These are phyloP conservation scores for Mercenaria mercenaria DNA, from an alignment of 1,140 invertebrate genomes.

Conservation along the genomic window DNA sequence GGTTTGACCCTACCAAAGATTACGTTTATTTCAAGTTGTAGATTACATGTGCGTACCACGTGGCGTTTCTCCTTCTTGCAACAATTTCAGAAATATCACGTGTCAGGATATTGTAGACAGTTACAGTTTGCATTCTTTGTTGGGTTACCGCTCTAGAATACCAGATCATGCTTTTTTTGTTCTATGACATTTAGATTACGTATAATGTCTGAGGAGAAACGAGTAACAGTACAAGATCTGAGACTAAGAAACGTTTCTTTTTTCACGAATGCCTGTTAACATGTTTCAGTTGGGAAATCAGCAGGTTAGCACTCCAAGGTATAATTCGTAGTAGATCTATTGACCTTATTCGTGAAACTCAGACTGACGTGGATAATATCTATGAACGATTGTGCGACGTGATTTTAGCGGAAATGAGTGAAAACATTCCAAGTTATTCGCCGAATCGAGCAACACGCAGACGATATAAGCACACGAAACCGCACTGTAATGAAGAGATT, in stretches of 20 bases:
- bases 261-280: constrained; percentile 1
- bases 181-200: too few species aligned
- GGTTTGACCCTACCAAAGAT: neutral
- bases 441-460: neutral
- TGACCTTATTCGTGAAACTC: neutral
- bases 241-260: neutral
- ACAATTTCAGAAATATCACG: neutral
- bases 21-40: constrained; percentile 39
- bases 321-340: constrained; percentile 36
- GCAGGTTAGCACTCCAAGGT: neutral
- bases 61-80: neutral
- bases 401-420: constrained; percentile 13
- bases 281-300: neutral
- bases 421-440: neutral
- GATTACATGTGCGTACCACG: constrained; percentile 50
- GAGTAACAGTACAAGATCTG: neutral
- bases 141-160: neutral
- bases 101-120: neutral
- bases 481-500: constrained; percentile 49
- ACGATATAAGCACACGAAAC: neutral
- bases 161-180: constrained; percentile 31
- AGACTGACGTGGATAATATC: constrained; percentile 8
- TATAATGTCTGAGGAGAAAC: too few species aligned
- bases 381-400: constrained; percentile 26
- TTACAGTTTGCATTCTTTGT: neutral